These are phyloP conservation scores for Ricordea florida DNA, from an alignment of 92 coral and sea anemone genomes.

Conservation along the genomic window DNA sequence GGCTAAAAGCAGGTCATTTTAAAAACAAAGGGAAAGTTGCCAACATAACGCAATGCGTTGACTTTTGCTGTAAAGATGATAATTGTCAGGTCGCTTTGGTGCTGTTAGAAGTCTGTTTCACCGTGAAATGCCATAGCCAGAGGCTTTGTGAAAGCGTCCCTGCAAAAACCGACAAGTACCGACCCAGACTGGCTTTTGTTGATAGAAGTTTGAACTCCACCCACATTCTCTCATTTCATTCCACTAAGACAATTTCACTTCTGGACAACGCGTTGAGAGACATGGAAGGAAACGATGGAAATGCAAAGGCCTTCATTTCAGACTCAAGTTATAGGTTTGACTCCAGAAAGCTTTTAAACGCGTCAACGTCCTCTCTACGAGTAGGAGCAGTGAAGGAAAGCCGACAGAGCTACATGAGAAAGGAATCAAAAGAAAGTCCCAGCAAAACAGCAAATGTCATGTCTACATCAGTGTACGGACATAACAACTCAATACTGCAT, in stretches of 20 bases:
- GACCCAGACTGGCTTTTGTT: conserved; percentile 68
- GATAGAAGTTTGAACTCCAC: background rate
- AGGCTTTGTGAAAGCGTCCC: conserved; percentile 83
- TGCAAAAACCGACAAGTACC: conserved; percentile 72
- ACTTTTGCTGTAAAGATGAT: conserved; percentile 56
- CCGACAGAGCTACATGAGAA: no score
- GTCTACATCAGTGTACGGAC: no score
- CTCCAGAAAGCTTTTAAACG: background rate
- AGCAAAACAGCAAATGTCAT: no score
- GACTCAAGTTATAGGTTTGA: background rate
- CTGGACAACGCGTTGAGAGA: conserved; percentile 49
- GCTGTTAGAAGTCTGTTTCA: conserved; percentile 72
- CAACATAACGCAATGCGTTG: conserved; percentile 41
- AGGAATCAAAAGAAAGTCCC: no score
- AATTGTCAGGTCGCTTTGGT: conserved; percentile 76
- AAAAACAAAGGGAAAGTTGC: conserved; percentile 64
- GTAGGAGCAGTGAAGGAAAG: no score
- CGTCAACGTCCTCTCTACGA: no score
- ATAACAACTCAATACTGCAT: no score
- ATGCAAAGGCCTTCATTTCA: background rate
- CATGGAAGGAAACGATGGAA: conserved; percentile 9
- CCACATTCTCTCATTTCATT: background rate
- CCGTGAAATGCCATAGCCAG: conserved; percentile 60
- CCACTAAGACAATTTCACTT: conserved; percentile 32
- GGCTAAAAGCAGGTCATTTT: conserved; percentile 71